Base-by-base conservation (phyloP, 2,113 vertebrate genomes). In the Centropus bengalensis region DNA sequence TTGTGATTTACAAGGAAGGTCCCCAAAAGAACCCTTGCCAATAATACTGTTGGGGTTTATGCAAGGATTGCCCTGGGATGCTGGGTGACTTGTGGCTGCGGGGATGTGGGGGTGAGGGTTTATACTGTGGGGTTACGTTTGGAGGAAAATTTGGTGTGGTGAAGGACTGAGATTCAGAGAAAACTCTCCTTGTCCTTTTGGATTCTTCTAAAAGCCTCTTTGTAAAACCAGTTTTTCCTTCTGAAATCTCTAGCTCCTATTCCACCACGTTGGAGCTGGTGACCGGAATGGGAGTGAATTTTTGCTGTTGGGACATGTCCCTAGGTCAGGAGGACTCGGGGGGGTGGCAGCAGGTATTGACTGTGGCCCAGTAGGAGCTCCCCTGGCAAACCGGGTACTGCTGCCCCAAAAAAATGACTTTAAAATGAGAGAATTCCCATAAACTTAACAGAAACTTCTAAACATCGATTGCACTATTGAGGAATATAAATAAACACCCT, bases 321-420 rank as follows among this genome's bases (percentile, higher is more conserved):
- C 6, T 54, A 58, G n/a, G 27, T 32, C 52, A 36, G 56, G 38
- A 86, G 60, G 52, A 33, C 8, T 2, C 10, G 23, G 5, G 36
- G 26, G 45, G n/a, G 12, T 67, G 59, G 32, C 47, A 63, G 36
- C 22, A 7, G 12, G n/a, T 14, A 36, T 45, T 11, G 28, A 27
- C 64, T 4, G 6, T 52, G 36, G 27, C 44, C 55, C 9, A 0
- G 1, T 0, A 0, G 68, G 44, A 73, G 42, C 6, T 8, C 16
- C 27, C 2, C 3, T 13, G 51, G 16, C 52, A 75, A 24, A 9
- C n/a, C 44, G 8, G 9, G 9, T 38, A 51, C 44, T 5, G 8
- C 54, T 49, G 47, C n/a, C 28, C 18, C 24, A 30, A 28, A 44
- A 33, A 44, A 40, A 59, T 16, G 26, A 30, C 7, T 33, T 67